phyloP scores from a whole-genome alignment of 2,797 vertebrate species.

The Lindbergichthys nudifrons region DNA sequence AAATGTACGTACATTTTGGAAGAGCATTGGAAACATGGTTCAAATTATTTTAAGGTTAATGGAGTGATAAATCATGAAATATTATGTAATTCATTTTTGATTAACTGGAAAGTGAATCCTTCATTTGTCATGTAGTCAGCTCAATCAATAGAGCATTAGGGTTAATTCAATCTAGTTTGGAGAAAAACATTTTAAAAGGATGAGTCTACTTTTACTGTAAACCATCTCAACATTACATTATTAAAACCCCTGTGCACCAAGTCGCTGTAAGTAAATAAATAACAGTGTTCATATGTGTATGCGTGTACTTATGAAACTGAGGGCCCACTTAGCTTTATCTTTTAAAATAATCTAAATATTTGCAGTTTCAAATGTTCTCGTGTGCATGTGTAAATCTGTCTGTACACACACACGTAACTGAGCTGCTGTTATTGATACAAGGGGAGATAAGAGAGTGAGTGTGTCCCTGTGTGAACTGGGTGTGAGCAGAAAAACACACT shows the following conservation, averaged over 20 bases:
- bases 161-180: not conserved
- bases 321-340: not conserved
- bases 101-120: not conserved
- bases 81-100: not conserved
- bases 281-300: not conserved
- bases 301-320: not conserved
- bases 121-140: not conserved
- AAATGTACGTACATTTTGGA: not conserved
- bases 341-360: slow-evolving; percentile 28
- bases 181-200: not conserved
- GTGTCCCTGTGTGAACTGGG: slow-evolving; percentile 73
- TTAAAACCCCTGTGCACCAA: not conserved
- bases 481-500: slow-evolving; percentile 62
- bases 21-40: not conserved
- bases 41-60: not conserved
- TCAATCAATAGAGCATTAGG: not conserved
- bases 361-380: not conserved
- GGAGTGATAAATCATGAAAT: not conserved
- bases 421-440: slow-evolving; percentile 34
- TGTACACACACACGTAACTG: slow-evolving; percentile 4
- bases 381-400: slow-evolving; percentile 28
- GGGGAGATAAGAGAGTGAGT: slow-evolving; percentile 33
- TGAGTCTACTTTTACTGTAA: not conserved
- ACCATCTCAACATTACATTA: not conserved
- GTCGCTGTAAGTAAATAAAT: slow-evolving; percentile 16